phyloP scores from a whole-genome alignment of 2,797 vertebrate genomes.

The Limnodromus scolopaceus region DNA sequence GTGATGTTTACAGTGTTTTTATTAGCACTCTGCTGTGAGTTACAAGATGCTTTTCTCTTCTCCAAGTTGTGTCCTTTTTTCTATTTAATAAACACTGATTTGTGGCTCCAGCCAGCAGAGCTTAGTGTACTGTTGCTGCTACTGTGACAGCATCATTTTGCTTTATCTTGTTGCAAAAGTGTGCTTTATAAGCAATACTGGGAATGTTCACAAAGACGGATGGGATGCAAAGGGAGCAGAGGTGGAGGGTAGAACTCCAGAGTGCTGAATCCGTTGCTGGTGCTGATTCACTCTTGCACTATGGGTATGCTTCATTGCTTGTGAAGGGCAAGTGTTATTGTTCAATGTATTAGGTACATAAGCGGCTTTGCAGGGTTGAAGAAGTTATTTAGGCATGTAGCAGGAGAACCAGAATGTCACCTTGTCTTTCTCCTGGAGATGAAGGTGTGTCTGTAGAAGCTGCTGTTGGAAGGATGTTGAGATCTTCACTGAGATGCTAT shows the following conservation, averaged over 20 bases:
- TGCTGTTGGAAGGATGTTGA: neutral
- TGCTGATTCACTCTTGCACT: neutral
- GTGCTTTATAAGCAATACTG: neutral
- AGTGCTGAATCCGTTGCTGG: neutral
- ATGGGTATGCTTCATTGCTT: neutral
- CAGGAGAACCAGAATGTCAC: neutral
- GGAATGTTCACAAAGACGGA: neutral
- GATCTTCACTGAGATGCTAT: neutral
- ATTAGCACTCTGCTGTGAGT: neutral
- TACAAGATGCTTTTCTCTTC: constrained; percentile 16
- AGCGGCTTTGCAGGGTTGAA: neutral
- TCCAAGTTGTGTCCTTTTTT: neutral
- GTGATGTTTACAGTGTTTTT: constrained; percentile 23
- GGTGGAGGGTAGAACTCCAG: neutral
- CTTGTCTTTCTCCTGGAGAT: neutral
- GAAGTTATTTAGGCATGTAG: neutral
- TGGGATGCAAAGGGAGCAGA: neutral
- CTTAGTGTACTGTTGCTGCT: neutral
- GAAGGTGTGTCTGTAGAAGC: neutral
- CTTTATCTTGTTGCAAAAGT: neutral
- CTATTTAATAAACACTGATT: constrained; percentile 34
- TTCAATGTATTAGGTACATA: neutral
- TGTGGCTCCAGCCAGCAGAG: constrained; percentile 8
- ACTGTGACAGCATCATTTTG: constrained; percentile 8
- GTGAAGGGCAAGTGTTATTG: neutral